Conservation (phyloP, 2,888 invertebrate species). For the Pollenia amentaria region DNA sequence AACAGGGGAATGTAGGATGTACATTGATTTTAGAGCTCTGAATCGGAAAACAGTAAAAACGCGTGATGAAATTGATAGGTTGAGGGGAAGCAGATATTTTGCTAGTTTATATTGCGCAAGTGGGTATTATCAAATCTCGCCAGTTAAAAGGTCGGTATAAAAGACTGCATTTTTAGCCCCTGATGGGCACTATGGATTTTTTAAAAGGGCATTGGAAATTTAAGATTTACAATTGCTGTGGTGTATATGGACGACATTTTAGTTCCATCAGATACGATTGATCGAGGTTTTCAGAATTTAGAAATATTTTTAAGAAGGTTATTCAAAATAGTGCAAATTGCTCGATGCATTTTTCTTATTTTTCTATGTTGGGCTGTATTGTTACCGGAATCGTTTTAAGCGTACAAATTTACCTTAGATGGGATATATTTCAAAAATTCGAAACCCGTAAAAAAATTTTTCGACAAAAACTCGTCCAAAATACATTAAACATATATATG, state of each 20-base stretch:
- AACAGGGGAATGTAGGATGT: constrained; percentile 18
- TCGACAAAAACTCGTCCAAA: too few relatives aligned
- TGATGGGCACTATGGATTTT: constrained; percentile 20
- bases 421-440: too few relatives aligned
- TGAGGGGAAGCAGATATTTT: constrained; percentile 22
- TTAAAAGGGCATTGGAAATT: too few relatives aligned
- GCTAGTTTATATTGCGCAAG: constrained; percentile 34
- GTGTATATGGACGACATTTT: constrained; percentile 2
- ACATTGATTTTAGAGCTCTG: constrained; percentile 34
- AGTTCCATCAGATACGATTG: background rate
- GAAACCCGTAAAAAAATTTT: too few relatives aligned
- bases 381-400: too few relatives aligned
- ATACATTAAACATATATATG: too few relatives aligned
- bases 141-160: background rate
- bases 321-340: background rate
- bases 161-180: constrained; percentile 3
- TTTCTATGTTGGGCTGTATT: too few relatives aligned
- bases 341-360: too few relatives aligned
- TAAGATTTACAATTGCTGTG: background rate
- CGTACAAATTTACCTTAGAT: too few relatives aligned
- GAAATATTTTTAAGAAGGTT: background rate
- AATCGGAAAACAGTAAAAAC: constrained; percentile 19
- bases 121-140: background rate
- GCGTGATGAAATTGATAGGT: constrained; percentile 27
- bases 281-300: background rate